Base-by-base conservation (phyloP, 2,888 invertebrate species). In the Ecliptopera silaceata region DNA sequence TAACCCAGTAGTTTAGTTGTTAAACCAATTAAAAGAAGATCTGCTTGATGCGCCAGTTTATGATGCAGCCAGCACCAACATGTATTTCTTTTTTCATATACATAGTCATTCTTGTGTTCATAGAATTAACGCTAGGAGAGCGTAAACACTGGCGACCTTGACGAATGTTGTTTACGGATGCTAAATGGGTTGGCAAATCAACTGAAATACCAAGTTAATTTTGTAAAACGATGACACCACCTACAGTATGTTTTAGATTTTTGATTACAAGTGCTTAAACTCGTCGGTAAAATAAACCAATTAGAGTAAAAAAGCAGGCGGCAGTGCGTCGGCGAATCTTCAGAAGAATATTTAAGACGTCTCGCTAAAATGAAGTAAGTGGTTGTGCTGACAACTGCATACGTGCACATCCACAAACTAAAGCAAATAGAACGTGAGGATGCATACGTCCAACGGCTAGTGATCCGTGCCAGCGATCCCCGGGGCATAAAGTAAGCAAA, bases 351-450 rank as follows among this genome's bases (percentile, higher is more conserved):
- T 43, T n/a, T 36, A 34, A 34, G 43, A 51, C 51, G 42, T 20
- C 17, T 31, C 18, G 42, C 49, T 41, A 61, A 63, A 61, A 41
- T 46, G 48, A 53, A 11, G 52, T 56, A 66, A 63, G 58, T 48
- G 50, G 53, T 56, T 56, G 56, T 63, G 63, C 53, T 61, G 55
- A 66, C 67, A 63, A 68, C 67, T 69, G 67, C 69, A 72, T 68
- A 65, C 67, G 58, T 55, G 66, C 68, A 66, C 56, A 71, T 66
- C 74, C 74, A 80, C 75, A 75, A 75, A 70, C 65, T 68, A 79
- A 80, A 75, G 73, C 78, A 86, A 85, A 89, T 75, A 84, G 75
- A 77, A 89, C 86, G 88, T 87, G 89, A 86, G 84, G 80, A 72
- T 75, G 80, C 83, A 83, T 80, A 76, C 71, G 75, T 72, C 61